phyloP scores from a whole-genome alignment of 2,888 invertebrate species.

The Sussaba pulchella region DNA sequence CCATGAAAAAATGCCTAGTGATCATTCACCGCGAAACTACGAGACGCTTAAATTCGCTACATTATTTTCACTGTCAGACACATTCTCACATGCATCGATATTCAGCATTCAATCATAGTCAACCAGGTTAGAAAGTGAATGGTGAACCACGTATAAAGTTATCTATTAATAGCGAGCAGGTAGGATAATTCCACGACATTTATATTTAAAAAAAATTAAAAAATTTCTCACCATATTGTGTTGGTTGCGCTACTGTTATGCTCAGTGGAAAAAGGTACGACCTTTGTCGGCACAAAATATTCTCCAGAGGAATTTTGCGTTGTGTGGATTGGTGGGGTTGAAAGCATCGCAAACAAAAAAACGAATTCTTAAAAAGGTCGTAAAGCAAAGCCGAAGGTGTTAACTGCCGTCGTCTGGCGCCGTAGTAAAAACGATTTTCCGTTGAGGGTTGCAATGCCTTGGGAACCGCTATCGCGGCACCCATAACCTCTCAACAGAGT shows the following conservation, averaged over 20 bases:
- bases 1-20: no score
- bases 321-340: neutral
- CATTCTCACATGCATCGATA: no score
- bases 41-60: no score
- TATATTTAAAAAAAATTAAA: neutral
- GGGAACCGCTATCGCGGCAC: constrained; percentile 71
- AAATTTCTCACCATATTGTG: constrained; percentile 15
- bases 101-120: no score
- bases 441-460: constrained; percentile 65
- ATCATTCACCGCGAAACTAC: no score
- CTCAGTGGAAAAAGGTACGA: constrained; percentile 21
- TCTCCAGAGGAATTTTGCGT: constrained; percentile 30
- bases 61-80: no score
- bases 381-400: constrained; percentile 69
- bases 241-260: constrained; percentile 14
- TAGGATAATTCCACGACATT: neutral
- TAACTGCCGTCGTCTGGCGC: constrained; percentile 74
- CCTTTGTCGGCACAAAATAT: constrained; percentile 37
- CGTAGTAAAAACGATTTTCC: constrained; percentile 74
- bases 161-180: neutral
- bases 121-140: neutral
- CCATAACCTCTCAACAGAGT: no score
- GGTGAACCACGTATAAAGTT: neutral
- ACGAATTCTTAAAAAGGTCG: constrained; percentile 58
- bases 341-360: constrained; percentile 43